A percentile compares a stretch with the other conserved stretches of the same genome.
These are phyloP conservation scores for Myotis daubentonii DNA, from an alignment of 2,797 vertebrate genomes.

Conservation along the genomic window DNA sequence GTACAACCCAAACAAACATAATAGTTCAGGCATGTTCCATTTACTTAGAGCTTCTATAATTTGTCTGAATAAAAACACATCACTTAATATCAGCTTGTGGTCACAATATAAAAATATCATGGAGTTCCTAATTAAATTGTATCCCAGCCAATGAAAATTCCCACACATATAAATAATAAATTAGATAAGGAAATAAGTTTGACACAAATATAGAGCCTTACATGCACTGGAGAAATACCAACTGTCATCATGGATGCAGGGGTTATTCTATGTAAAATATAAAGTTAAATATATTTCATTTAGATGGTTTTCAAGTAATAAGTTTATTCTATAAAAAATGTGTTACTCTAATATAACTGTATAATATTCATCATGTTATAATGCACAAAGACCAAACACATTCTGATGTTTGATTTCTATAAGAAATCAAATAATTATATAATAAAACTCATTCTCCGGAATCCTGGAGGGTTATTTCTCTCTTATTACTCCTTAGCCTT, in stretches of 20 bases:
- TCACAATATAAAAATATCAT: not conserved
- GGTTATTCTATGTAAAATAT: not conserved
- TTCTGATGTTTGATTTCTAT: not conserved
- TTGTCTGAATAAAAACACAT: constrained; percentile 1
- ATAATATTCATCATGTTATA: not conserved
- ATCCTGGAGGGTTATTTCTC: not conserved
- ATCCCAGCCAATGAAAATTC: not conserved
- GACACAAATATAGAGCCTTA: not conserved
- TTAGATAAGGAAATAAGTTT: not conserved
- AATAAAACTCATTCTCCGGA: not conserved
- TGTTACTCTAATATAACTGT: not conserved
- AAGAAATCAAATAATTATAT: not conserved
- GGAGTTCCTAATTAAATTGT: not conserved
- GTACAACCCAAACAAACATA: not conserved
- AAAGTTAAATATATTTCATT: constrained; percentile 4
- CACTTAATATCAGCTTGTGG: not conserved
- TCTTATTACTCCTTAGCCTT: not conserved
- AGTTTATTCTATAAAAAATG: not conserved
- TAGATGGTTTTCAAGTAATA: not conserved
- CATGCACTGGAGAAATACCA: not conserved
- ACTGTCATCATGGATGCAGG: not conserved
- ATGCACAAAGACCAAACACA: not conserved
- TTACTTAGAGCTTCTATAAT: not conserved
- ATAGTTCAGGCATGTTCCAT: not conserved
- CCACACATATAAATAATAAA: not conserved